phyloP scores from a whole-genome alignment of 2,113 vertebrate species.

The Chionis minor region DNA sequence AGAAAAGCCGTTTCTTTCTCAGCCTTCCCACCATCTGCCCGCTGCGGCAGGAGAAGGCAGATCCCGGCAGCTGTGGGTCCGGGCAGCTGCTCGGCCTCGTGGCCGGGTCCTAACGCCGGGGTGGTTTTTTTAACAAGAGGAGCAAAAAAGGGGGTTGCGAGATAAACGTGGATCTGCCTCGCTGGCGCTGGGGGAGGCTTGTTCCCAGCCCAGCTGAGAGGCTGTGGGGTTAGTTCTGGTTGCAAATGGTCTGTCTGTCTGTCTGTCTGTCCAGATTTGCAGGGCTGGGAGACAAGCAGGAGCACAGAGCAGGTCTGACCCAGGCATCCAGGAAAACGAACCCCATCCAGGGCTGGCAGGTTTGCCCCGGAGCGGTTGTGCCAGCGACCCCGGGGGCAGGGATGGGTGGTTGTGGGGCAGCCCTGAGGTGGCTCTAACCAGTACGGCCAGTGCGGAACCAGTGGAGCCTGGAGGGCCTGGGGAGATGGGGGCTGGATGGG shows the following conservation, averaged over 20 bases:
- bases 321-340: not conserved
- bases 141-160: not conserved
- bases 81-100: not conserved
- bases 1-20: conserved; percentile 33
- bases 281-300: not conserved
- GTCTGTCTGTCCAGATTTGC: not conserved
- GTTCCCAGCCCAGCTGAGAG: not conserved
- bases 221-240: not conserved
- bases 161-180: not conserved
- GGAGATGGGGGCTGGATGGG: not conserved
- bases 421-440: not conserved
- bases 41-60: not conserved
- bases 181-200: not conserved
- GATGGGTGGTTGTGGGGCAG: not conserved
- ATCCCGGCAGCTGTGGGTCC: not conserved
- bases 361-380: not conserved
- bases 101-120: not conserved
- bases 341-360: not conserved
- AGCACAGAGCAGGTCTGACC: not conserved
- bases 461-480: not conserved
- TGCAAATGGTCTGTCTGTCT: not conserved
- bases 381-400: not conserved
- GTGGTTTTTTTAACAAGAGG: not conserved
- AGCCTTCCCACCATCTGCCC: conserved; percentile 41
- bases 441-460: not conserved